Conservation (phyloP, 1,140 invertebrate genomes). For the Calephelis nemesis region DNA sequence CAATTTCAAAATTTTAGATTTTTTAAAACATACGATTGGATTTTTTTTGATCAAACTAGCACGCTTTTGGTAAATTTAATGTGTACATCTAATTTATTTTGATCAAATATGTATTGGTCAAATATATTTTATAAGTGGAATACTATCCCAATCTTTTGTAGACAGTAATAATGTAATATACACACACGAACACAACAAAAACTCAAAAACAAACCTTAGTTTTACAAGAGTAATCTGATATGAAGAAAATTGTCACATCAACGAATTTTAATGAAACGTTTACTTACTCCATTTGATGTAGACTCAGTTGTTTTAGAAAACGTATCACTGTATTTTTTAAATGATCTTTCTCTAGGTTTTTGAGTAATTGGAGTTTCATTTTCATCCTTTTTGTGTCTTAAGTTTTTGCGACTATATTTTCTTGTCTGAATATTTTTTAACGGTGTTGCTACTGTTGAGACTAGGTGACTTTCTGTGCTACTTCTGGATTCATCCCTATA, state of each 20-base stretch:
- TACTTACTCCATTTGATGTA: slow-evolving; percentile 67
- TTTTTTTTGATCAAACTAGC: no score
- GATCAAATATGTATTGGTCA: no score
- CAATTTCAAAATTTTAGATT: no score
- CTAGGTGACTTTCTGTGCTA: background rate
- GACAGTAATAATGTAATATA: no score
- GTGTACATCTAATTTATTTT: no score
- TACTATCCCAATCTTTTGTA: no score
- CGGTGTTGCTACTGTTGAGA: slow-evolving; percentile 36
- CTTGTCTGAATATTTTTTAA: slow-evolving; percentile 64
- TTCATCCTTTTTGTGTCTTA: slow-evolving; percentile 34
- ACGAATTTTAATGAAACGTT: background rate
- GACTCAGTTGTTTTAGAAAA: slow-evolving; percentile 66
- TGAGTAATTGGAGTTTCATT: slow-evolving; percentile 34
- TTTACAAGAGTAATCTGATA: no score
- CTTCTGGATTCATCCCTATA: slow-evolving; percentile 45
- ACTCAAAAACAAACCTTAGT: no score
- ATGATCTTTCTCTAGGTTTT: slow-evolving; percentile 46
- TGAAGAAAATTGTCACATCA: no score
- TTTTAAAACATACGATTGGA: no score
- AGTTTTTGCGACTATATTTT: slow-evolving; percentile 52
- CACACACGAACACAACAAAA: background rate
- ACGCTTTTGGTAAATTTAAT: no score
- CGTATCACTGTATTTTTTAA: slow-evolving; percentile 58
- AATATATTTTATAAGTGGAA: no score